Percentiles rank a stretch among this genome's conserved stretches.
phyloP scores from a whole-genome alignment of 1,140 invertebrate genomes.

The Lepidurus couesii region DNA sequence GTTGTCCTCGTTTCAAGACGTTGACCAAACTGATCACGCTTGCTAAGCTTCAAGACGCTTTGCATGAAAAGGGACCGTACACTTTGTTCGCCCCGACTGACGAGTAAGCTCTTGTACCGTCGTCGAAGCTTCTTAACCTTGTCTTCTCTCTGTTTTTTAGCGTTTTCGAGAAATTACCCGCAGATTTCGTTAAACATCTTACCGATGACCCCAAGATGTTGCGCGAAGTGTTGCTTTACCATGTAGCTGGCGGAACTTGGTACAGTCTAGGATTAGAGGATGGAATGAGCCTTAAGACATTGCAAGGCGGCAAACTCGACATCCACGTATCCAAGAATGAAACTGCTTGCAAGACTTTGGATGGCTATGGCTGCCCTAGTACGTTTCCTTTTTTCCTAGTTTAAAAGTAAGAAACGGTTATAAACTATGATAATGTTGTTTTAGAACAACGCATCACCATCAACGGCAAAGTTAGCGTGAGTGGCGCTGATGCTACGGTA shows the following conservation, averaged over 20 bases:
- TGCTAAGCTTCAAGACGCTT: conserved; percentile 30
- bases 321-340: background rate
- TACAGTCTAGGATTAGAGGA: conserved; percentile 32
- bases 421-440: background rate
- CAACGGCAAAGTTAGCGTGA: conserved; percentile 30
- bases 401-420: background rate
- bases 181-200: conserved; percentile 33
- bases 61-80: conserved; percentile 33
- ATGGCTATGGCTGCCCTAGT: background rate
- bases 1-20: conserved; percentile 33
- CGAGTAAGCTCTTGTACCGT: conserved; percentile 24
- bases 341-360: background rate
- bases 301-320: conserved; percentile 26
- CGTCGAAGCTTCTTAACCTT: background rate
- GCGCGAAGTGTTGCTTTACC: conserved; percentile 33
- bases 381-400: background rate
- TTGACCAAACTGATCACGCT: conserved; percentile 31
- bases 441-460: conserved; percentile 25
- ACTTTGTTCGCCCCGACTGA: conserved; percentile 35
- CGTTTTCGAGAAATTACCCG: conserved; percentile 30
- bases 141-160: conserved; percentile 24
- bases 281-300: conserved; percentile 29
- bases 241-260: conserved; percentile 31
- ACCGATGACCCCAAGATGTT: conserved; percentile 34
- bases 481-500: conserved; percentile 27